Percentiles rank a stretch among this genome's conserved stretches.
phyloP scores from a whole-genome alignment of 2,797 vertebrate genomes.

The Podarcis lilfordi region DNA sequence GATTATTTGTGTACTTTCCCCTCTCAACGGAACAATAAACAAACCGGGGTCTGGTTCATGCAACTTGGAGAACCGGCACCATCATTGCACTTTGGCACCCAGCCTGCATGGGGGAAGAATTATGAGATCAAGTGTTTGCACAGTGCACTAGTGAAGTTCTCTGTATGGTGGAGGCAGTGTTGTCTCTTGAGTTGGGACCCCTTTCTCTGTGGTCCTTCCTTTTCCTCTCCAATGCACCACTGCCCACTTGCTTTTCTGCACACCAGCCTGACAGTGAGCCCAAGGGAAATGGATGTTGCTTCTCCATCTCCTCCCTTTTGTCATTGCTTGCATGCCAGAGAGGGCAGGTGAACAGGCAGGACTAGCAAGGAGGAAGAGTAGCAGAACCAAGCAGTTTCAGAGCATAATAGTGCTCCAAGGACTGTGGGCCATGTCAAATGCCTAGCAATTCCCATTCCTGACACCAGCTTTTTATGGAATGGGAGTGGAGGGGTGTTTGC shows the following conservation, averaged over 20 bases:
- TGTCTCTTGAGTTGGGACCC: not conserved
- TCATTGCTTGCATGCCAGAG: not conserved
- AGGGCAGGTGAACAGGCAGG: not conserved
- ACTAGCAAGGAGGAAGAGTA: too few species aligned
- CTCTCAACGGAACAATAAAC: conserved; percentile 33
- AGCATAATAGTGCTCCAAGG: too few species aligned
- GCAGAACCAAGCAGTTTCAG: too few species aligned
- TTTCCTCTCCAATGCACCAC: too few species aligned
- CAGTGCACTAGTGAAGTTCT: too few species aligned
- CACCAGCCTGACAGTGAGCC: not conserved
- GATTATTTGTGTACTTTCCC: conserved; percentile 42
- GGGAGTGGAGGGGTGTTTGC: too few species aligned
- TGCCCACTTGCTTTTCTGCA: not conserved
- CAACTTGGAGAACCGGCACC: not conserved
- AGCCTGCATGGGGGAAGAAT: fast-evolving
- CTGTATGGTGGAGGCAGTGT: not conserved
- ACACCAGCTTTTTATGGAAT: too few species aligned
- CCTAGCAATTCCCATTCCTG: too few species aligned
- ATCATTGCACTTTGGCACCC: not conserved
- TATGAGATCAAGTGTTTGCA: not conserved
- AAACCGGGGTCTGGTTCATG: not conserved
- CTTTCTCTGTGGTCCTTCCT: not conserved
- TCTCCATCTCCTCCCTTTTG: not conserved
- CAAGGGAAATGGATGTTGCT: not conserved
- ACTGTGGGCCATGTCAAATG: too few species aligned